Base-by-base conservation (phyloP, 1,140 invertebrate genomes). In the Ceratina japonica region DNA sequence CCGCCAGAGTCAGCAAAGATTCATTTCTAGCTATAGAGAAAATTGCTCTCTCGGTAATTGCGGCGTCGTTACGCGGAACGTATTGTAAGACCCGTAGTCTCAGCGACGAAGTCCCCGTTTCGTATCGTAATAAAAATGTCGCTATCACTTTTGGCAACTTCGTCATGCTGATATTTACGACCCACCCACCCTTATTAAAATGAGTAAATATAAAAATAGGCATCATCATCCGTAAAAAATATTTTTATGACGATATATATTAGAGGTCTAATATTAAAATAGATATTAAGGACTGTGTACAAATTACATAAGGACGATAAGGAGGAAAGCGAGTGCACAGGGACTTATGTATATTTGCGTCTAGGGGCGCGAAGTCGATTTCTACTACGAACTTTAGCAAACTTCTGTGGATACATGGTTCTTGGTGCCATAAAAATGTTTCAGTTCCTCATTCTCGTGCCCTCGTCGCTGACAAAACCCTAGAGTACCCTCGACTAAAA, bases 31-130 rank as follows among this genome's bases (percentile, higher is more conserved):
- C 8, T n/a, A 15, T 31, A 4, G 18, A n/a, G 56, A 70, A 56
- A 56, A 56, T 31, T 70, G 68, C 51, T 70, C 52, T 70, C 18
- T 31, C 31, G 24, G 27, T 70, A 70, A 70, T 70, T 56, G 52
- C 52, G 18, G 52, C 4, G 24, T n/a, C 52, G 24, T 31, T 70
- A 15, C 27, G 24, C 18, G 2, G n/a, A 56, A 31, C 24, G 18
- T 70, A 70, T 54, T 27, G 51, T 56, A 54, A 70, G 56, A 37
- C 22, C 18, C 22, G 1, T 18, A 70, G 31, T 31, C 13, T 13
- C 16, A 8, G n/a, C 22, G 13, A 69, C 51, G 31, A 31, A 70
- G 52, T 15, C 15, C 18, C 31, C 68, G 13, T 31, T 54, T 20
- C 51, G 51, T 18, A 56, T 20, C 51, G 51, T 18, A 56, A 15